A percentile compares a stretch with the other conserved stretches of the same genome.
phyloP scores from a whole-genome alignment of 2,113 vertebrate species.

The Brachyhypopomus occidentalis region DNA sequence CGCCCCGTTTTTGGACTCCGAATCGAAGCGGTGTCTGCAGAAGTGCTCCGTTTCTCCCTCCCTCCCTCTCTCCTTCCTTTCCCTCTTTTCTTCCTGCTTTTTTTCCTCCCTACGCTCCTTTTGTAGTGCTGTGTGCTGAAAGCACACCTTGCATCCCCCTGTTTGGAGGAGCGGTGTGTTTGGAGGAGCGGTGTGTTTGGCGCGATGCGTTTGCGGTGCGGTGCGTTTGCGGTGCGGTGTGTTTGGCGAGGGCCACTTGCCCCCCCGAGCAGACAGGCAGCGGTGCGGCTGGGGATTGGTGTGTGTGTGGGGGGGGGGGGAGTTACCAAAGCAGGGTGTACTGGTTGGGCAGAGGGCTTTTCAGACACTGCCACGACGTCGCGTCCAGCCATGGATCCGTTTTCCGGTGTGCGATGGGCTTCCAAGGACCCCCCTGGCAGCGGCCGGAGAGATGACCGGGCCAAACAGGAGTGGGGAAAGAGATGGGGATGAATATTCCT shows the following conservation, averaged over 20 bases:
- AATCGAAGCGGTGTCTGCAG: slow-evolving; percentile 60
- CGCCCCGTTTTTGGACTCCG: slow-evolving; percentile 63
- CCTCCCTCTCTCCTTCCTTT: slow-evolving; percentile 59
- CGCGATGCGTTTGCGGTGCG: too few species aligned
- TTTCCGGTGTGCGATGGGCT: slow-evolving; percentile 51
- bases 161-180: too few species aligned
- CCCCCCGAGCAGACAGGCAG: too few species aligned
- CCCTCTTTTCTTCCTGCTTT: slow-evolving; percentile 54
- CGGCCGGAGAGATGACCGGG: slow-evolving; percentile 46
- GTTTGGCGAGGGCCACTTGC: slow-evolving; percentile 68
- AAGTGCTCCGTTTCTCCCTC: slow-evolving; percentile 58
- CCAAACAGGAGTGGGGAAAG: not conserved
- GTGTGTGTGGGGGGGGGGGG: slow-evolving; percentile 59
- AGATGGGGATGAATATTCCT: slow-evolving; percentile 62
- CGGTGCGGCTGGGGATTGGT: slow-evolving; percentile 59
- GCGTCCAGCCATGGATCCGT: slow-evolving; percentile 49
- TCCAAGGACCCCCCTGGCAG: slow-evolving; percentile 56
- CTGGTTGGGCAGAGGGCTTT: slow-evolving; percentile 37
- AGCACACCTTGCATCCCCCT: slow-evolving; percentile 58
- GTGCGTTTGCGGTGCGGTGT: too few species aligned
- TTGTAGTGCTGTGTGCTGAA: slow-evolving; percentile 70
- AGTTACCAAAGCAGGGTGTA: slow-evolving; percentile 52
- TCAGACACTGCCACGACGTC: slow-evolving; percentile 52
- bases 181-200: too few species aligned
- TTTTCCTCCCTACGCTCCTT: slow-evolving; percentile 57